Conservation (phyloP, 2,797 vertebrate species). For the Eulemur coronatus region DNA sequence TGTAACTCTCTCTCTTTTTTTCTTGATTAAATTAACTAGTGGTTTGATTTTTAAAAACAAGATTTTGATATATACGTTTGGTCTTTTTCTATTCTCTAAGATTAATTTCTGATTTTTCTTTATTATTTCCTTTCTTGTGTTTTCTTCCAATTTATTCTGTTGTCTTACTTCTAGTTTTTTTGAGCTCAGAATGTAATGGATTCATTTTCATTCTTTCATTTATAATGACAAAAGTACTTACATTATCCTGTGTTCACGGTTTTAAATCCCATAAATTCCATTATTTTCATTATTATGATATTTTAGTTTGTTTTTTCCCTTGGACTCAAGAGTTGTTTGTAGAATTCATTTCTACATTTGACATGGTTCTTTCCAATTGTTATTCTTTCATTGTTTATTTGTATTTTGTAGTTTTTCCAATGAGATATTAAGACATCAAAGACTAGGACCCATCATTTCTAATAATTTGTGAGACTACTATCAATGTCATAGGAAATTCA, state of each 20-base stretch:
- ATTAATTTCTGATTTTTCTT: neutral
- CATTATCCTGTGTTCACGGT: neutral
- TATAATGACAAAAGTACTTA: neutral
- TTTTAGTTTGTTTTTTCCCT: neutral
- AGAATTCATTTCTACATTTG: neutral
- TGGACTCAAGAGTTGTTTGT: neutral
- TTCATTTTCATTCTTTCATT: neutral
- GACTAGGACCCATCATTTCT: neutral
- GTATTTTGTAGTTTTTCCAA: neutral
- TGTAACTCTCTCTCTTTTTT: neutral
- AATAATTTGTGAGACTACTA: neutral
- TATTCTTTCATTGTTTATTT: neutral
- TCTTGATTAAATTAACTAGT: neutral
- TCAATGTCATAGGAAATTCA: neutral
- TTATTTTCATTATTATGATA: neutral
- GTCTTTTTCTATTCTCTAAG: neutral
- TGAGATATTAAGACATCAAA: neutral
- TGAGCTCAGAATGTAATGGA: neutral
- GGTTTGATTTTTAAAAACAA: neutral
- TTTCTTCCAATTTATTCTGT: neutral
- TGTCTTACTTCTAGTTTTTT: neutral
- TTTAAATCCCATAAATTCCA: neutral
- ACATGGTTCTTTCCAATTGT: neutral
- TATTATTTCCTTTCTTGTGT: neutral
- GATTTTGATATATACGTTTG: neutral